Base-by-base conservation (phyloP, 2,888 invertebrate genomes). In the Pachydiplax longipennis region DNA sequence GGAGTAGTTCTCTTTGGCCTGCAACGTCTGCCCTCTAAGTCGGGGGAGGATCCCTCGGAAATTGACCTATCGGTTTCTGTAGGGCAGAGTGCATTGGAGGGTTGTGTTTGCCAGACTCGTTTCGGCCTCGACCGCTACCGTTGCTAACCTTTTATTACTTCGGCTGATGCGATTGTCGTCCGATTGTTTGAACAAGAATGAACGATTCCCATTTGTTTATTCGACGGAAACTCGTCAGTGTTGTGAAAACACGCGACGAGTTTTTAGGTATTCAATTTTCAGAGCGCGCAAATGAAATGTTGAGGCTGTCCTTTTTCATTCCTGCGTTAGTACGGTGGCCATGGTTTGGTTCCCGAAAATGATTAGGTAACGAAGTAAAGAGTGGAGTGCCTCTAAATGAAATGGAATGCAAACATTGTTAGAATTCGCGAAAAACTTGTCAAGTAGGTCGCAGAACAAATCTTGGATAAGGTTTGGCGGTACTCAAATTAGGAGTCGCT, bases 111-210 rank as follows among this genome's bases (percentile, higher is more conserved):
- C 87, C 58, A 61, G 87, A 87, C 22, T 61, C 82, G 61, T 61
- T 87, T n/a, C 37, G 44, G 48, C 10, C 48, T 25, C 82, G 81
- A 31, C 58, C 83, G 35, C 58, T 58, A 44, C 82, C 44, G 82
- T 58, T 83, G 18, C 35, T 61, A 31, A 58, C 15, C 87, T 61
- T 53, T 87, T 65, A 87, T 61, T 87, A 87, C 87, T 87, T 87
- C 37, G 35, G 61, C 87, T 87, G 87, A 87, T 87, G 37, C 87
- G 87, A 87, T 87, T 87, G 87, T 61, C 61, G 73, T 65, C 35
- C 37, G 61, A 37, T 35, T 61, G 61, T 61, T 35, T 35, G 37
- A 37, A 61, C 61, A 87, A 61, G 87, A 61, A 87, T 61, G 40
- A 48, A 25, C n/a, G 44, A 61, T 65, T 87, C 58, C 58, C 61